Evolutionary conservation across 92 coral and sea anemone species (phyloP).

Genomic region (Epizoanthus ramosus): DNA sequence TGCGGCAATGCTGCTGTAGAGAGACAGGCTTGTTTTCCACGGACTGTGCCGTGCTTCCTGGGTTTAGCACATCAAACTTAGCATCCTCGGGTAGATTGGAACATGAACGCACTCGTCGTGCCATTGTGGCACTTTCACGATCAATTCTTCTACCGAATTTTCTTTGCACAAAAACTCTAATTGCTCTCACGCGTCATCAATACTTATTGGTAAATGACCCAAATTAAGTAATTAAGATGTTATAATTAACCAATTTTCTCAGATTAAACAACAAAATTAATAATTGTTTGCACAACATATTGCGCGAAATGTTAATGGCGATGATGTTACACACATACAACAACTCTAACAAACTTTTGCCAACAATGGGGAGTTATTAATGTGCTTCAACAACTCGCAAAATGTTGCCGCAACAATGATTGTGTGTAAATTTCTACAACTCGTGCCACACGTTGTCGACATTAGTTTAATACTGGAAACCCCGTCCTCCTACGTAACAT

Average conservation of each 20-base stretch:
- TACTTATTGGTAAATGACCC: not conserved
- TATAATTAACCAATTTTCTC: not conserved
- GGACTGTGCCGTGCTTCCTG: slow-evolving; percentile 35
- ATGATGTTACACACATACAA: too few species aligned
- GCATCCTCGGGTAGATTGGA: slow-evolving; percentile 65
- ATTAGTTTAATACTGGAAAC: too few species aligned
- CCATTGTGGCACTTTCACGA: slow-evolving; percentile 62
- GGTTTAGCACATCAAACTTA: slow-evolving; percentile 78
- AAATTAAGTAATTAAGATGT: not conserved
- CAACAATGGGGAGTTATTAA: too few species aligned
- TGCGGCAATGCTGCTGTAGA: slow-evolving; percentile 88
- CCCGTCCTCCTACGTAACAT: too few species aligned
- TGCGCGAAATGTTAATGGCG: too few species aligned
- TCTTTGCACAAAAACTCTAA: slow-evolving; percentile 20
- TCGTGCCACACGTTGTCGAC: too few species aligned
- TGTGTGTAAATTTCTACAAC: too few species aligned
- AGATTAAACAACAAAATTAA: too few species aligned
- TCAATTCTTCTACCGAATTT: not conserved
- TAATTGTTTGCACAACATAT: too few species aligned
- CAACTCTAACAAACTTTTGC: too few species aligned
- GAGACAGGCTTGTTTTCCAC: slow-evolving; percentile 47
- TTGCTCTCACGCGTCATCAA: slow-evolving; percentile 18
- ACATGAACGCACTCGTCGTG: slow-evolving; percentile 78
- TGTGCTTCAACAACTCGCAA: too few species aligned
- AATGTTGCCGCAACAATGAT: too few species aligned